Base-by-base conservation (phyloP, 2,797 vertebrate genomes). In the Enteromius paludinosus region DNA sequence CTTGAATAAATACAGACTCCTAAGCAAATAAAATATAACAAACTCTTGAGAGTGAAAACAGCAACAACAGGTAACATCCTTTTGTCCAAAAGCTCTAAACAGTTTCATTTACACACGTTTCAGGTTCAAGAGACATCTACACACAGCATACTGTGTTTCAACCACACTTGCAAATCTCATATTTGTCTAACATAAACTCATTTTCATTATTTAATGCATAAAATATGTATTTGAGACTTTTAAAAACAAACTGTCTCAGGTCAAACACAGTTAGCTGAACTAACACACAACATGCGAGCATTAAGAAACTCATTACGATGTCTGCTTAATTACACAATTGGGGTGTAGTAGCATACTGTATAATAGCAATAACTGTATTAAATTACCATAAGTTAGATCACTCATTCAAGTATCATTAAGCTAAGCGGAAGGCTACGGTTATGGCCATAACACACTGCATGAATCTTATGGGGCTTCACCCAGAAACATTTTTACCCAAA, bases 1-100 rank as follows among this genome's bases (percentile, higher is more conserved):
- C 68, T 66, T 76, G 68, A 66, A 73, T 52, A 20, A 72, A 35
- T n/a, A 72, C 11, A 52, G 28, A 70, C 64, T 49, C 18, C 35
- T 35, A 52, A 64, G 11, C 9, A 65, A 72, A 35, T 20, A n/a
- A 30, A 23, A 73, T 35, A 23, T n/a, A 30, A 71, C 17, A 72
- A 72, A 70, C 15, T 18, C 8, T 18, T 71, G 28, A 72, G 25
- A 72, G 28, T 47, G 1, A 1, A 20, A 52, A 28, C 25, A 47
- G 9, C n/a, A 23, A 59, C n/a, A 12, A 59, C 9, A 17, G 1
- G 12, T 14, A 41, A 68, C 10, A 68, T 2, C 11, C 5, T 18
- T 47, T 18, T 18, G 23, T 62, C 25, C 25, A 28, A 8, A 70
- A 47, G 7, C 66, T 69, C 41, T 45, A 69, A 45, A 28, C 38